These are phyloP conservation scores for Sandelia bainsii DNA, from an alignment of 2,797 vertebrate genomes.

Conservation along the genomic window DNA sequence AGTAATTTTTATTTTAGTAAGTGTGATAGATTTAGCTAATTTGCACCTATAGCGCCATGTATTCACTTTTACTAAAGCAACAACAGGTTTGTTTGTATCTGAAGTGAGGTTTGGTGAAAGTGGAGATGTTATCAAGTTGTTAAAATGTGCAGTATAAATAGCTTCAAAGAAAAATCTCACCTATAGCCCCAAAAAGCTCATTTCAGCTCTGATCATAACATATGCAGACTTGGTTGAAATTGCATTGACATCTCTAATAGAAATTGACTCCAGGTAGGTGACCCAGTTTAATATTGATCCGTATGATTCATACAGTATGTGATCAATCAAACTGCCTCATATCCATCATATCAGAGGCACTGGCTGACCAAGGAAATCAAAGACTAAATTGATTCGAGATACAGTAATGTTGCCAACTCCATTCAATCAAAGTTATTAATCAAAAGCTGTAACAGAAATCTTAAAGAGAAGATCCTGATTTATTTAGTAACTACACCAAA, in stretches of 20 bases:
- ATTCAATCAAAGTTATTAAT: neutral
- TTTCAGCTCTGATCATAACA: neutral
- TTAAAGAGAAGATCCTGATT: neutral
- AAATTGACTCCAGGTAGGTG: neutral
- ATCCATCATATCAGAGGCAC: slow-evolving; percentile 28
- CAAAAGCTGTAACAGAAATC: neutral
- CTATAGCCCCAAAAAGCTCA: neutral
- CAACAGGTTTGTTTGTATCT: too few relatives aligned
- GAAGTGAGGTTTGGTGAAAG: too few relatives aligned
- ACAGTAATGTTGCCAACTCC: neutral
- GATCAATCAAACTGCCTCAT: slow-evolving; percentile 30
- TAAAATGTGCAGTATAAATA: neutral
- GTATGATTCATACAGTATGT: neutral
- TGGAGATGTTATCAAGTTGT: neutral
- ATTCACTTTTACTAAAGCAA: too few relatives aligned
- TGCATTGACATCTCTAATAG: neutral
- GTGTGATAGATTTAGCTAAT: too few relatives aligned
- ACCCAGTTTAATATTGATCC: slow-evolving; percentile 5
- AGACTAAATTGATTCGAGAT: slow-evolving; percentile 1
- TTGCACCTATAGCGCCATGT: too few relatives aligned
- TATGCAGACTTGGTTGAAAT: neutral
- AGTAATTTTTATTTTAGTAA: neutral
- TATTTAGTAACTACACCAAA: too few relatives aligned
- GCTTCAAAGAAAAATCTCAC: neutral
- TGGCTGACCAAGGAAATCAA: slow-evolving; percentile 24